Conservation (phyloP, 2,888 invertebrate genomes). For the Ceraclea dissimilis region DNA sequence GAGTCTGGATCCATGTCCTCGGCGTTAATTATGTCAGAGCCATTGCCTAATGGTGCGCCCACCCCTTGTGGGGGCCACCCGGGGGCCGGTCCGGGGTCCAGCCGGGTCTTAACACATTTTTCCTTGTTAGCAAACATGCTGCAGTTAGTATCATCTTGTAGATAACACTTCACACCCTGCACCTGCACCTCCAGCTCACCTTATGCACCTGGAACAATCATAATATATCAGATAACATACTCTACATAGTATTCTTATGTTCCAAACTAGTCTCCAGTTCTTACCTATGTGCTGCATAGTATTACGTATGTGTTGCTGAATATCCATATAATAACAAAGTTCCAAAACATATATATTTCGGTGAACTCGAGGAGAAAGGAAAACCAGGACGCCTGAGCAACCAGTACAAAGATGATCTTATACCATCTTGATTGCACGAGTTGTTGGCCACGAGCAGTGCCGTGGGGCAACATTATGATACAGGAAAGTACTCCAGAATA, state of each 20-base stretch:
- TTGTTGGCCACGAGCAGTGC: too few relatives aligned
- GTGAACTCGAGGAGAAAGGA: too few relatives aligned
- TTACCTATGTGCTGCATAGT: too few relatives aligned
- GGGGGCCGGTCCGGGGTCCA: slow-evolving; percentile 51
- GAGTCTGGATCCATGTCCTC: slow-evolving; percentile 34
- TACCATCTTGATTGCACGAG: too few relatives aligned
- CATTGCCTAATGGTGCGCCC: slow-evolving; percentile 45
- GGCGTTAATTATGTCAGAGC: slow-evolving; percentile 9
- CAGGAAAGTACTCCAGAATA: too few relatives aligned
- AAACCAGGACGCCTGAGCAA: too few relatives aligned
- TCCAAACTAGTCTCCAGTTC: too few relatives aligned
- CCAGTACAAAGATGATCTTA: too few relatives aligned
- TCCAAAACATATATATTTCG: too few relatives aligned
- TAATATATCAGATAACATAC: not conserved
- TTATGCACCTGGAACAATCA: slow-evolving; percentile 1
- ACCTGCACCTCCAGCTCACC: slow-evolving; percentile 10
- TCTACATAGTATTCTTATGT: not conserved
- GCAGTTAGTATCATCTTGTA: slow-evolving; percentile 46
- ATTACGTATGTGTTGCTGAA: too few relatives aligned
- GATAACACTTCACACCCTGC: slow-evolving; percentile 6
- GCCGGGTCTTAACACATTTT: slow-evolving; percentile 49
- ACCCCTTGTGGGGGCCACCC: slow-evolving; percentile 45
- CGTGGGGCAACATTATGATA: too few relatives aligned
- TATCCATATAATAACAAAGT: too few relatives aligned
- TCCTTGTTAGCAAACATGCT: slow-evolving; percentile 46